A percentile compares a stretch with the other conserved stretches of the same genome.
phyloP scores from a whole-genome alignment of 2,888 invertebrate species.

The Mayetiola destructor region DNA sequence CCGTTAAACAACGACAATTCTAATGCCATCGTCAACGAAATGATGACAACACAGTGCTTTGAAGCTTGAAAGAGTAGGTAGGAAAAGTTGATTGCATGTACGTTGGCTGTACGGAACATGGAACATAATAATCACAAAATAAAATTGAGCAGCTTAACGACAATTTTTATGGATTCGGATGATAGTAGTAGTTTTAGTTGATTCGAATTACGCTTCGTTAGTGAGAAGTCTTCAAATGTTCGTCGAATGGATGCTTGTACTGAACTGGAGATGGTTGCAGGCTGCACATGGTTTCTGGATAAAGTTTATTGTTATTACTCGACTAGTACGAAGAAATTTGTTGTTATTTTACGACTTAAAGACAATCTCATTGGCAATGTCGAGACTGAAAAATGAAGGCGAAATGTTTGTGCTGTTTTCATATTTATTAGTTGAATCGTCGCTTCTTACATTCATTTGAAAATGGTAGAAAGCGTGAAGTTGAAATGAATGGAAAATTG shows the following conservation, averaged over 20 bases:
- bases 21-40: no score
- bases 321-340: neutral
- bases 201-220: neutral
- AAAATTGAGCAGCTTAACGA: constrained; percentile 10
- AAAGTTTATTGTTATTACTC: neutral
- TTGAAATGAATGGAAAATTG: neutral
- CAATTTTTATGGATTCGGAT: constrained; percentile 6
- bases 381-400: no score
- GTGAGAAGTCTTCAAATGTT: neutral
- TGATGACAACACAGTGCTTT: no score
- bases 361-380: neutral
- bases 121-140: constrained; percentile 4
- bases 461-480: neutral
- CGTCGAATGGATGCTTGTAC: neutral
- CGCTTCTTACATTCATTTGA: neutral
- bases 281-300: neutral
- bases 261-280: neutral
- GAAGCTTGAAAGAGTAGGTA: neutral
- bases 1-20: no score
- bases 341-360: neutral
- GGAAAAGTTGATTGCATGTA: no score
- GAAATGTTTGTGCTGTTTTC: no score
- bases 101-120: neutral
- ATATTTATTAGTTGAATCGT: neutral
- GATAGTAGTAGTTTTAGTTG: constrained; percentile 13